A percentile compares a stretch with the other conserved stretches of the same genome.
phyloP scores from a whole-genome alignment of 1,140 invertebrate genomes.

The Proales similis region DNA sequence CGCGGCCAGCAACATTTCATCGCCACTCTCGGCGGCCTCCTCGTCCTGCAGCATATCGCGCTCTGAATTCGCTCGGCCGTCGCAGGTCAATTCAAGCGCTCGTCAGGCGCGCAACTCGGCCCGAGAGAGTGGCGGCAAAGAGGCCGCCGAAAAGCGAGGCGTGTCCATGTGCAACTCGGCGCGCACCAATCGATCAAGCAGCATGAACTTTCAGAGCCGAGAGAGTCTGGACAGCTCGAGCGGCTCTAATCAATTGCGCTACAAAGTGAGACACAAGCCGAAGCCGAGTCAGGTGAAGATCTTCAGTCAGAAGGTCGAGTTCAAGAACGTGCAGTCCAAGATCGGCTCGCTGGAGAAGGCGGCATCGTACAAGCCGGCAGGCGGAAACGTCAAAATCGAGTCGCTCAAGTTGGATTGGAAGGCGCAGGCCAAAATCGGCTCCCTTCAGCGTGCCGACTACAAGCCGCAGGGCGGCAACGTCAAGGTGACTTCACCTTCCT shows the following conservation, averaged over 20 bases:
- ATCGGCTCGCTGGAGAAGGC: constrained; percentile 86
- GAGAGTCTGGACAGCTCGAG: constrained; percentile 11
- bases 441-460: constrained; percentile 44
- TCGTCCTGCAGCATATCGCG: no score
- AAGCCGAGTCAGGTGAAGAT: constrained; percentile 19
- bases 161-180: constrained; percentile 4
- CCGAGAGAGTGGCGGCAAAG: no score
- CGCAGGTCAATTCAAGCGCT: no score
- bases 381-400: constrained; percentile 57
- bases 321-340: constrained; percentile 58
- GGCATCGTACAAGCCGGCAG: constrained; percentile 74
- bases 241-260: constrained; percentile 3
- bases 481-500: constrained; percentile 37
- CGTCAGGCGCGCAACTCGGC: no score
- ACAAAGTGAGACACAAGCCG: constrained; percentile 7
- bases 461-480: constrained; percentile 44
- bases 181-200: constrained; percentile 2
- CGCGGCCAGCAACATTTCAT: no score
- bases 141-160: constrained; percentile 15
- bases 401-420: constrained; percentile 41
- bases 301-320: constrained; percentile 25
- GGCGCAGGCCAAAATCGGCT: constrained; percentile 42
- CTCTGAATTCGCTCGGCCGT: no score
- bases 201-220: background rate
- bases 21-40: no score